Conservation (phyloP, 2,113 vertebrate species). For the Aegotheles bennettii region DNA sequence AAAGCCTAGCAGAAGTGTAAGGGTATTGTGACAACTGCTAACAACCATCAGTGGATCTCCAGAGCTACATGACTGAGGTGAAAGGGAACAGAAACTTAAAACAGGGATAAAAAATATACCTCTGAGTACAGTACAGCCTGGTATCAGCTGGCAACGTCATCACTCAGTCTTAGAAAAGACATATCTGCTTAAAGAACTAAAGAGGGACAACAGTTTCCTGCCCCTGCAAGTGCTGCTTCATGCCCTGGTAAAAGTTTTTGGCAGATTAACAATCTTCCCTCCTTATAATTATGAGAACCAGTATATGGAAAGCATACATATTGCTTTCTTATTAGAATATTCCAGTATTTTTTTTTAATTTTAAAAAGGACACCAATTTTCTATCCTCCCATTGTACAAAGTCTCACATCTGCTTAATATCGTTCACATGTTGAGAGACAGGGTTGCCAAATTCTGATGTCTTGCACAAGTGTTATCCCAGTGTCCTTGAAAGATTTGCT, state of each 20-base stretch:
- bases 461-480: neutral
- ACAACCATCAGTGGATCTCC: neutral
- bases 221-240: neutral
- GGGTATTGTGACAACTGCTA: neutral
- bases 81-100: neutral
- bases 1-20: neutral
- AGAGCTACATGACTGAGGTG: neutral
- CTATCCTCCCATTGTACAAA: neutral
- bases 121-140: neutral
- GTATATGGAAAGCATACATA: neutral
- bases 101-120: neutral
- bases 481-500: neutral
- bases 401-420: neutral
- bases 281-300: neutral
- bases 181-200: neutral
- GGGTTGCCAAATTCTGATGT: neutral
- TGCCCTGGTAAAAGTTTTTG: neutral
- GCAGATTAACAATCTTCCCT: neutral
- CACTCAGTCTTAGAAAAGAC: neutral
- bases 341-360: neutral
- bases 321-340: neutral
- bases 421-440: neutral
- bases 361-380: neutral
- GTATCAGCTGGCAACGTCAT: neutral
- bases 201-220: neutral